Base-by-base conservation (phyloP, 2,797 vertebrate species). In the Botia kubotai region DNA sequence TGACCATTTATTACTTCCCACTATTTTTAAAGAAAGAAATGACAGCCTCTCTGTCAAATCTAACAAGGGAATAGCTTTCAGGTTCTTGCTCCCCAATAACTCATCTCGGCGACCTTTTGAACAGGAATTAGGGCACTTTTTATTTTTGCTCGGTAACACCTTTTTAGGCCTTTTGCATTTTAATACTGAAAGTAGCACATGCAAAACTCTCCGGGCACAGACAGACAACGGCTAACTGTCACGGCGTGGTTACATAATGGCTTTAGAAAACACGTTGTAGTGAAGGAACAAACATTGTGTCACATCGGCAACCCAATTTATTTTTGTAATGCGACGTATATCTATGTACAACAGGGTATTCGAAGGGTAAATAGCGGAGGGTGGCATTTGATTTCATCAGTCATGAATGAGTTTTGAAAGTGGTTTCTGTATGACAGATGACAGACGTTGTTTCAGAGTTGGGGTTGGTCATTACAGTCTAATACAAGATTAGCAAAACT, bases 1-100 rank as follows among this genome's bases (percentile, higher is more conserved):
- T 93, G 90, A 94, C 94, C 94, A 94, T 95, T 95, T 94, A 94
- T 94, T 93, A 94, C 90, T 89, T 88, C 85, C 92, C 91, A 93
- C 94, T 94, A 94, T 95, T 95, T 95, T 94, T 94, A 94, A 94
- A 91, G 91, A 88, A 86, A 91, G 53, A 92, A 92, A 92, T 94
- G 93, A 93, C 93, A 94, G 93, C 91, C 89, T 92, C 93, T 89
- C 93, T 93, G 92, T 95, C 93, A 95, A 93, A 88, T 90, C 90
- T 93, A 93, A 94, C 94, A 90, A 92, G 94, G 94, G 94, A 95
- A 94, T 95, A 94, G 93, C 93, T 93, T 93, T 94, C 93, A 94
- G 93, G 91, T 93, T 91, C 93, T 93, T 91, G 89, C 87, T 88
- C 90, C 86, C 53, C 90, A 87, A 95, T 94, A 94, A 95, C 94